These are phyloP conservation scores for Acrocyrtus sp. DNA, from an alignment of 2,888 invertebrate species.

Conservation along the genomic window DNA sequence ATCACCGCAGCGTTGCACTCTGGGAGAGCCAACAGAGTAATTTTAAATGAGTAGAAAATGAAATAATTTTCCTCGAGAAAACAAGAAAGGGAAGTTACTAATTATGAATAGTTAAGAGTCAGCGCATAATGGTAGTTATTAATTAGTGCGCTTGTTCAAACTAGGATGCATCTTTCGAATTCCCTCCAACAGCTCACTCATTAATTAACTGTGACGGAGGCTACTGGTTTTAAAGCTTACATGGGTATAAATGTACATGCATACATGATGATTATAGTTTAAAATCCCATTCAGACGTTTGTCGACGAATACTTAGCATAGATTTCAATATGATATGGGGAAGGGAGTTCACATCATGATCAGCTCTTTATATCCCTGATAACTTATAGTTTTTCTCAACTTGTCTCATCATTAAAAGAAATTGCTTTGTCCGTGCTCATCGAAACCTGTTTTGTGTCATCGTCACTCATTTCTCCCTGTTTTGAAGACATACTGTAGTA, in stretches of 20 bases:
- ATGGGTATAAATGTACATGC: background rate
- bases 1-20: conserved; percentile 21
- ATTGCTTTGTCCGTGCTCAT: conserved; percentile 4
- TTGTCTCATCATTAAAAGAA: conserved; percentile 12
- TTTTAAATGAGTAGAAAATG: too few relatives aligned
- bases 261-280: background rate
- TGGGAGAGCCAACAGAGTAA: too few relatives aligned
- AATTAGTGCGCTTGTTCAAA: conserved; percentile 31
- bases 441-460: conserved; percentile 34
- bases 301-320: background rate
- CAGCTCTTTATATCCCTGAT: too few relatives aligned
- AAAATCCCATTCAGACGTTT: background rate
- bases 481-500: too few relatives aligned
- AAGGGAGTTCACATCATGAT: too few relatives aligned
- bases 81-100: conserved; percentile 36
- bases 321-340: background rate
- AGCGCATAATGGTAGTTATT: conserved; percentile 26
- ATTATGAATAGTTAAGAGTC: conserved; percentile 33
- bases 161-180: conserved; percentile 16
- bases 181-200: conserved; percentile 27
- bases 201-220: conserved; percentile 34
- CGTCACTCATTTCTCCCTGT: too few relatives aligned
- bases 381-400: background rate
- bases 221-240: conserved; percentile 38
- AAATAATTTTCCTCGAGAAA: too few relatives aligned